Evolutionary conservation across 2,888 invertebrate species (phyloP), one percentile per base, ranked within the genome.

Genomic region (Agrochola litura): DNA sequence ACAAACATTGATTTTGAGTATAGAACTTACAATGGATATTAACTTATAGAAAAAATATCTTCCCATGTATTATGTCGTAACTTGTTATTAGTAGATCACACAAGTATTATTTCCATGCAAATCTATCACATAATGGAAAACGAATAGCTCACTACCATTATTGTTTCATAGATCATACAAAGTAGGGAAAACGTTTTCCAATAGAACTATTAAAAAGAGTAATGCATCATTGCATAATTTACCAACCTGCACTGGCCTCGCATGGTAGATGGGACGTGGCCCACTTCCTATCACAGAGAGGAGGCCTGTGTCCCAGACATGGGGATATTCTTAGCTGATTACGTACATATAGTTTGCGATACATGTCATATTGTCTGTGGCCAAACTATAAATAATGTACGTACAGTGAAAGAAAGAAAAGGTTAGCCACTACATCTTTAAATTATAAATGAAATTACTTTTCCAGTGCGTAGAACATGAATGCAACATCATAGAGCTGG

Each of bases 401-500:
- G 16, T 6, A 37, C 6, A n/a, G 9, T 49, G 22, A 22, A 54
- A 54, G 1, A 54, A 25, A 63, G 6, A 22, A 61, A 37, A 10
- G 12, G 0, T 8, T 22, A 8, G 37, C 19, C 1, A 19, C 19
- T 19, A 12, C 56, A 56, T 12, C 54, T 56, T 9, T 16, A 49
- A 49, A 52, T 8, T 19, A 19, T 8, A 0, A 19, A 52, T 52
- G 19, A 52, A 52, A 52, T 52, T 6, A n/a, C 14, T 56, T 30
- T 80, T 84, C 1, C 93, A 98, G 98, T 98, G 98, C 83, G 97
- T 97, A 76, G 97, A 97, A 72, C 97, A 97, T 84, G 98, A 98
- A 1, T 98, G 98, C 88, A 97, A 97, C 89, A 98, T 97, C 43
- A 97, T 99, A 2, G 98, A 99, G 93, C 97, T 99, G 88, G 99